Conservation (phyloP, 2,888 invertebrate genomes). For the Oscheius sp. region DNA sequence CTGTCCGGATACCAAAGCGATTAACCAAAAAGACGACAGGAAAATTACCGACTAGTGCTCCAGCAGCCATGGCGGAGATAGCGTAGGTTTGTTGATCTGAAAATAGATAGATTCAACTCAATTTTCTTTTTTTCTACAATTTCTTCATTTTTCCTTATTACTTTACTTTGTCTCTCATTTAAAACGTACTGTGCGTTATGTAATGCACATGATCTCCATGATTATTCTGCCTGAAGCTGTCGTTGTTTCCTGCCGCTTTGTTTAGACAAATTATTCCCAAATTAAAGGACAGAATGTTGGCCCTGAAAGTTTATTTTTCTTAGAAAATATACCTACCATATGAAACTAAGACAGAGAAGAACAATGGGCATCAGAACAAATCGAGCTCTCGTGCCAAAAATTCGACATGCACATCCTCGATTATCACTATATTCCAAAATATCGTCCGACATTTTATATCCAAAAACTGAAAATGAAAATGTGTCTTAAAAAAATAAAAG, state of each 20-base stretch:
- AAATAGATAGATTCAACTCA: neutral
- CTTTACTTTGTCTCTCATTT: neutral
- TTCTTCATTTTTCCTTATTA: neutral
- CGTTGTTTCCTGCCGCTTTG: neutral
- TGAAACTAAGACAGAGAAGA: slow-evolving; percentile 15
- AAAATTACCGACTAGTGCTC: slow-evolving; percentile 59
- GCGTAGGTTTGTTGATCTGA: slow-evolving; percentile 39
- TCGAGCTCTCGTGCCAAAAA: slow-evolving; percentile 12
- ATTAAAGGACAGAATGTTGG: slow-evolving; percentile 17
- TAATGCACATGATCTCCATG: neutral
- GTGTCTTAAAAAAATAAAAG: too few relatives aligned
- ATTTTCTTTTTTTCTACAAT: neutral
- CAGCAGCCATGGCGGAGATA: slow-evolving; percentile 56
- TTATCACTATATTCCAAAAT: neutral
- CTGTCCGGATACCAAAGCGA: slow-evolving; percentile 32
- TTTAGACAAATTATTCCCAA: slow-evolving; percentile 14
- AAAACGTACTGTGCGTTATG: neutral
- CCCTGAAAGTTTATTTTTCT: neutral
- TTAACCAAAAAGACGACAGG: slow-evolving; percentile 53
- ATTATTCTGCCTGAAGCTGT: neutral
- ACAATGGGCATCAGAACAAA: slow-evolving; percentile 19
- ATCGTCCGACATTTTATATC: too few relatives aligned
- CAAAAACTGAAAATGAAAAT: too few relatives aligned
- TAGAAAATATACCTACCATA: neutral
- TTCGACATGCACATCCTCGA: neutral